phyloP scores from a whole-genome alignment of 2,888 invertebrate species.

The Germaria angustata region DNA sequence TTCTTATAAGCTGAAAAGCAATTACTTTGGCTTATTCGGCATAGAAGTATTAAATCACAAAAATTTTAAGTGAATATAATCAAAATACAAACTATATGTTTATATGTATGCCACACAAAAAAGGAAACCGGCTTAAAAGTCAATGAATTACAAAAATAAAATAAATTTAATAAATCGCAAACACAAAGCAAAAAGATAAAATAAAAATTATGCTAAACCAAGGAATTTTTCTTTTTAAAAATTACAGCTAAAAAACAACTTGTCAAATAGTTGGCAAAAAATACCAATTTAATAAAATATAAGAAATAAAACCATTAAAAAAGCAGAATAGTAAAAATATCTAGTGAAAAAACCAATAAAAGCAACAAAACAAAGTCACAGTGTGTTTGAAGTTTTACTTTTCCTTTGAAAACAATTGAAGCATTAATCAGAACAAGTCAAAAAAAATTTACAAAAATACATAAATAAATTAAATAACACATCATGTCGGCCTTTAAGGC shows the following conservation, averaged over 20 bases:
- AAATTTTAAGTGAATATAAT: conserved; percentile 14
- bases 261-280: conserved; percentile 48
- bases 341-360: neutral
- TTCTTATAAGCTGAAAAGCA: conserved; percentile 36
- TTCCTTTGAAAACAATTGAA: conserved; percentile 16
- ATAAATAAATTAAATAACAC: conserved; percentile 54
- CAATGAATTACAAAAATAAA: conserved; percentile 49
- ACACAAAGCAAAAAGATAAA: neutral
- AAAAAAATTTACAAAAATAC: conserved; percentile 19
- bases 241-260: conserved; percentile 57
- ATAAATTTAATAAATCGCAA: neutral
- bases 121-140: conserved; percentile 58
- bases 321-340: neutral
- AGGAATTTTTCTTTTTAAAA: conserved; percentile 25
- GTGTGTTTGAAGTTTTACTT: conserved; percentile 28
- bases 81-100: neutral
- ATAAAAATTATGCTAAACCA: conserved; percentile 10
- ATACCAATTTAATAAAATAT: conserved; percentile 1
- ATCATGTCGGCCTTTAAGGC: conserved; percentile 77
- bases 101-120: conserved; percentile 20
- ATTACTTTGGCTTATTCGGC: conserved; percentile 37
- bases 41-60: conserved; percentile 40
- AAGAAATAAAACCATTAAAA: neutral
- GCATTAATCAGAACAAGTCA: conserved; percentile 21
- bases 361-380: neutral